Percentiles rank a stretch among this genome's conserved stretches.
Conservation (phyloP, 2,113 vertebrate genomes). For the Orycteropus afer region DNA sequence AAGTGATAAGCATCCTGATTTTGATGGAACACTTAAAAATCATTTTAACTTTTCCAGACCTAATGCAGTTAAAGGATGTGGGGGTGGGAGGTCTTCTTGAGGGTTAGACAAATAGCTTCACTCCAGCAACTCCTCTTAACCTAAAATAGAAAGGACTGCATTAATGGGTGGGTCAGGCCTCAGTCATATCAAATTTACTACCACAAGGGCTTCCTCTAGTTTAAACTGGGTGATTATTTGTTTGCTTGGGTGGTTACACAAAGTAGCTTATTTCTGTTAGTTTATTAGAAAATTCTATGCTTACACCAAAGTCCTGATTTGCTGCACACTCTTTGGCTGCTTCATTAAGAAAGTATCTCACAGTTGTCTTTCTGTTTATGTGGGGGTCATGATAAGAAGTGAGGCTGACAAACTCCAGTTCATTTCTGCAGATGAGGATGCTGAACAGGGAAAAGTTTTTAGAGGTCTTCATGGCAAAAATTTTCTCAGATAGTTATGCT, state of each 20-base stretch:
- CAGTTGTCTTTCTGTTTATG: slow-evolving; percentile 19
- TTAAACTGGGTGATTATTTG: not conserved
- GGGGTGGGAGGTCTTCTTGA: slow-evolving; percentile 24
- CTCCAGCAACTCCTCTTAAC: slow-evolving; percentile 18
- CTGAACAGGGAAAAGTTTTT: not conserved
- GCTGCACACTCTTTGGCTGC: not conserved
- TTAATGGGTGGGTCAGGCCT: not conserved
- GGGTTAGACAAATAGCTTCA: slow-evolving; percentile 49
- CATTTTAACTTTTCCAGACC: slow-evolving; percentile 62
- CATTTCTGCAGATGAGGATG: not conserved
- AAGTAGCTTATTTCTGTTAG: slow-evolving; percentile 9
- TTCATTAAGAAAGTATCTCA: not conserved
- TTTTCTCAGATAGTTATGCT: slow-evolving; percentile 39
- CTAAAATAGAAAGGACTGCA: not conserved
- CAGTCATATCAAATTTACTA: not conserved
- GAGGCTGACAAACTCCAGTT: slow-evolving; percentile 64
- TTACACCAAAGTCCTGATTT: not conserved
- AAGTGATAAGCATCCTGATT: slow-evolving; percentile 68
- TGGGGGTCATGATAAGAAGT: slow-evolving; percentile 52
- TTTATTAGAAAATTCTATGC: not conserved
- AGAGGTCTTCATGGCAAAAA: not conserved
- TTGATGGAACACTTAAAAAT: slow-evolving; percentile 63
- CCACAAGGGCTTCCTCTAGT: not conserved
- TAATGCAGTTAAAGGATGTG: slow-evolving; percentile 6
- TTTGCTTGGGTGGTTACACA: not conserved